phyloP scores from a whole-genome alignment of 1,140 invertebrate genomes.

The Portunus trituberculatus region DNA sequence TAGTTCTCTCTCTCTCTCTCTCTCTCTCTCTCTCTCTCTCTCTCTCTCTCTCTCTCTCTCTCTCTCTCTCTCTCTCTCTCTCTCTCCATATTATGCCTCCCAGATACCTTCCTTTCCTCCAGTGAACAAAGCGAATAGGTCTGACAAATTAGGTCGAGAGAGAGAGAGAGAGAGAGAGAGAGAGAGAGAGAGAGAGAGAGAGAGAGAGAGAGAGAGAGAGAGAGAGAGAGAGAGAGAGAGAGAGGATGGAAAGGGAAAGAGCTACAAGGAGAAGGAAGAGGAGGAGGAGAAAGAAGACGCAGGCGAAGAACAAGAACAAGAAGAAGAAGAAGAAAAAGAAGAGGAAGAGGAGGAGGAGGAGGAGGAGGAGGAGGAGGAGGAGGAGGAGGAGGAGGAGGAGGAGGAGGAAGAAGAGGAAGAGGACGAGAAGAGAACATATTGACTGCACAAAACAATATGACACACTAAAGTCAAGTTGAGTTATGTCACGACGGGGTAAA shows the following conservation, averaged over 20 bases:
- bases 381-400: neutral
- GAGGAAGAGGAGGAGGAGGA: neutral
- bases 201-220: neutral
- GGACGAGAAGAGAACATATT: neutral
- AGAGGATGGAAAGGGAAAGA: neutral
- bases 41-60: too few species aligned
- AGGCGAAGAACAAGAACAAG: neutral
- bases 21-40: too few species aligned
- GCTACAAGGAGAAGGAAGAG: too few species aligned
- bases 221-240: neutral
- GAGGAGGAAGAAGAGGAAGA: neutral
- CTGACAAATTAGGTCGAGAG: too few species aligned
- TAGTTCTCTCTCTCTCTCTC: too few species aligned
- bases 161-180: too few species aligned
- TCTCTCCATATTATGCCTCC: too few species aligned
- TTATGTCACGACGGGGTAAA: too few species aligned
- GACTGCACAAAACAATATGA: neutral
- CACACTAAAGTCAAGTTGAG: too few species aligned
- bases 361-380: neutral
- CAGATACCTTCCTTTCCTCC: too few species aligned
- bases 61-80: too few species aligned
- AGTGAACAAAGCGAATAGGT: too few species aligned
- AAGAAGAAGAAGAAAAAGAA: neutral
- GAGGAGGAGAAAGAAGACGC: neutral
- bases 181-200: neutral